Evolutionary conservation across 2,888 invertebrate species (phyloP), one percentile per base, ranked within the genome.

Genomic region (Apotomis turbidana): DNA sequence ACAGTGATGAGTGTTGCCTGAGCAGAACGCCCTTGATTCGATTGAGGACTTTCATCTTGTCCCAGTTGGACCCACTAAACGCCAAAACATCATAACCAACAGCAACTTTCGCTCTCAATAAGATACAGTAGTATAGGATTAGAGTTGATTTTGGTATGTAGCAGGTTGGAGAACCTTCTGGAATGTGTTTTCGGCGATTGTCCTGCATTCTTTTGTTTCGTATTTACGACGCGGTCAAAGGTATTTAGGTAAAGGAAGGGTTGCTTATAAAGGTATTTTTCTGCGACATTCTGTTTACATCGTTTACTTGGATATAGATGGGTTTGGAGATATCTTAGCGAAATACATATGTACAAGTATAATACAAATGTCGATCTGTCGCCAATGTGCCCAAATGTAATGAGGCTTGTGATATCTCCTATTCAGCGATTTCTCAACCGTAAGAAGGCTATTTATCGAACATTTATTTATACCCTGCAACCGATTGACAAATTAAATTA

Each of bases 1-100:
- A 12, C 49, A 12, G 66, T 71, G 70, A 71, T 66, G 70, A 71
- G 70, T 71, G 70, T 59, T 64, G 64, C 38, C 60, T 46, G 64
- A 71, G 66, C 60, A 66, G 54, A 71, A 71, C 66, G 54, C 54
- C 59, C 66, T 49, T 71, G 64, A 71, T 71, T 71, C 70, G 70
- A 71, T 71, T 66, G 64, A 54, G 54, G 66, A 71, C 52, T 66
- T 71, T 66, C 60, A 71, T 71, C 64, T 54, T 71, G 66, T 71
- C 66, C 70, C 52, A 58, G 51, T 52, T 63, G 51, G 63, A 64
- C 59, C 64, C 64, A 15, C n/a, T 0, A 36, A 36, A 27, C 0
- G 15, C 27, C 5, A 55, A 55, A 57, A 27, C 9, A 10, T 4
- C 46, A 0, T 27, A 66, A 66, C 1, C n/a, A 27, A 46, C 55